Evolutionary conservation across 1,140 invertebrate species (phyloP).

Genomic region (Leptonema lineaticorne): DNA sequence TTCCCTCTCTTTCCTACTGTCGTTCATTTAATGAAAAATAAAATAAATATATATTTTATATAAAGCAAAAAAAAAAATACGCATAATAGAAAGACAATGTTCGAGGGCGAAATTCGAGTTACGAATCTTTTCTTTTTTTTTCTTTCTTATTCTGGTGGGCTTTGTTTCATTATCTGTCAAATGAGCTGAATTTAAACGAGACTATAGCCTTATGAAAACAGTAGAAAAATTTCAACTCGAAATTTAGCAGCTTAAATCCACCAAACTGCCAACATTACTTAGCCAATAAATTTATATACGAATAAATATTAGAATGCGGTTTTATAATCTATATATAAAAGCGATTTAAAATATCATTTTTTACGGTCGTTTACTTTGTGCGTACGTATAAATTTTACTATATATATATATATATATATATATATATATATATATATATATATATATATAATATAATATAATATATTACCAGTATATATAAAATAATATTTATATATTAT

Average conservation of each 20-base stretch:
- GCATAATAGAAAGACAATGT: not conserved
- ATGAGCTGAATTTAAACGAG: slow-evolving; percentile 7
- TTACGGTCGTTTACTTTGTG: no score
- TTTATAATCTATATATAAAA: no score
- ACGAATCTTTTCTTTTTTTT: not conserved
- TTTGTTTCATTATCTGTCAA: slow-evolving; percentile 12
- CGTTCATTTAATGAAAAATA: not conserved
- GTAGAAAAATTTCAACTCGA: slow-evolving; percentile 2
- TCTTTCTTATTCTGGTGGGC: not conserved
- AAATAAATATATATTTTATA: not conserved
- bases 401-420: no score
- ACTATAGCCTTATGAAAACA: slow-evolving; percentile 3
- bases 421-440: no score
- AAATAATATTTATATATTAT: no score
- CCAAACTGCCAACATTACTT: slow-evolving; percentile 10
- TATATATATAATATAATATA: no score
- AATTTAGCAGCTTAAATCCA: not conserved
- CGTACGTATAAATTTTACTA: no score
- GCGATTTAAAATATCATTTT: no score
- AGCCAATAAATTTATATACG: slow-evolving; percentile 2
- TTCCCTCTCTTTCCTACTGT: no score
- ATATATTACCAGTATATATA: no score
- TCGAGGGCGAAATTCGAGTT: not conserved
- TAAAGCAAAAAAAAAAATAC: not conserved
- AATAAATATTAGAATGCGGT: not conserved